Conservation (phyloP, 2,888 invertebrate genomes). For the Gisinianus flammeolus region DNA sequence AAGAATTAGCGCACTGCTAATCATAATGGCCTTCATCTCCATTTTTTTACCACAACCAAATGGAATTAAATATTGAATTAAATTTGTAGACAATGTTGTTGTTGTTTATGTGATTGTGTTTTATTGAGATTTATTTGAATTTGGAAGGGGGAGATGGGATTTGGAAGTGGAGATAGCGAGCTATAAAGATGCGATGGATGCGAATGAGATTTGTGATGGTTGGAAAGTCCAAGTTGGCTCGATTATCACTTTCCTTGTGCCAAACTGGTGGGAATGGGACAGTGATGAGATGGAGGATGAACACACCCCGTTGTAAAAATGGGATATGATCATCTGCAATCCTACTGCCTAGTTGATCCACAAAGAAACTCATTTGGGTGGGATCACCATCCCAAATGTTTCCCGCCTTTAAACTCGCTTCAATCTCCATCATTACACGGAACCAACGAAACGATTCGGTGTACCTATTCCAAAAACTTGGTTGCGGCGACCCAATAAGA, state of each 20-base stretch:
- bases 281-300: constrained; percentile 89
- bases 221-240: constrained; percentile 75
- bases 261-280: constrained; percentile 88
- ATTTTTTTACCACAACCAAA: no score
- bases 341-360: constrained; percentile 67
- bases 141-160: no score
- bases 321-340: constrained; percentile 95
- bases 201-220: constrained; percentile 91
- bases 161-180: constrained; percentile 79
- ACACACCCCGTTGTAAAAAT: constrained; percentile 72
- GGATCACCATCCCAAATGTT: constrained; percentile 44
- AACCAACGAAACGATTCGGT: constrained; percentile 77
- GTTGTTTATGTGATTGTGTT: no score
- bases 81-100: no score
- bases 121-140: no score
- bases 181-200: constrained; percentile 84
- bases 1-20: no score
- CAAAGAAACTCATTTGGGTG: constrained; percentile 66
- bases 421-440: constrained; percentile 72
- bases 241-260: constrained; percentile 85
- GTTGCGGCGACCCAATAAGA: constrained; percentile 83
- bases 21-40: no score
- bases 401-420: constrained; percentile 68
- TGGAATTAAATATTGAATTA: no score
- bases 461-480: constrained; percentile 78